Conservation (phyloP, 1,140 invertebrate species). For the Aphis gossypii region DNA sequence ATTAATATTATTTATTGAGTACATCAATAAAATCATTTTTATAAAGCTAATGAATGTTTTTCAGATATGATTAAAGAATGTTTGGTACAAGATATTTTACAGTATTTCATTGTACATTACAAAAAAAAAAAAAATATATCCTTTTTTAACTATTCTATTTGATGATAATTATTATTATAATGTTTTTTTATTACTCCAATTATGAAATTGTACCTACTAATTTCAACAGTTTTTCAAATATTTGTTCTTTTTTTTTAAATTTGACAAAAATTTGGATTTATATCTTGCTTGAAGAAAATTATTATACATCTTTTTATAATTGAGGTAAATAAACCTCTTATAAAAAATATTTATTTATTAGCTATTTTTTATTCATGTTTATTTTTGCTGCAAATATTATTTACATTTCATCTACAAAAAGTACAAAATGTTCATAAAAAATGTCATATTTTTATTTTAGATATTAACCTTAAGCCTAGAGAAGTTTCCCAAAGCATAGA, state of each 20-base stretch:
- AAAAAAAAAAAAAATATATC: slow-evolving; percentile 32
- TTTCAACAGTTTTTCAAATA: background rate
- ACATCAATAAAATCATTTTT: background rate
- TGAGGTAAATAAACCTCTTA: background rate
- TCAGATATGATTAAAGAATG: slow-evolving; percentile 18
- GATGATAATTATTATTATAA: background rate
- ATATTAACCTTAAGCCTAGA: slow-evolving; percentile 27
- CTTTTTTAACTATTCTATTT: slow-evolving; percentile 38
- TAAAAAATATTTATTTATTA: background rate
- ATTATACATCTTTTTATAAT: slow-evolving; percentile 3
- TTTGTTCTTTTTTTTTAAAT: slow-evolving; percentile 2
- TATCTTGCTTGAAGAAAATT: background rate
- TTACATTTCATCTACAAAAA: background rate
- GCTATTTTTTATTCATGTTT: background rate
- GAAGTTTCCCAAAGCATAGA: slow-evolving; percentile 44
- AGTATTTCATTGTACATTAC: slow-evolving; percentile 24
- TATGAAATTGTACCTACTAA: background rate
- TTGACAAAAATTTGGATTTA: background rate
- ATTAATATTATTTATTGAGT: background rate
- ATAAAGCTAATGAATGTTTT: slow-evolving; percentile 26
- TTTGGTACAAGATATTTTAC: slow-evolving; percentile 43
- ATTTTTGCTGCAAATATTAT: background rate
- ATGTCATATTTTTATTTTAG: slow-evolving; percentile 40
- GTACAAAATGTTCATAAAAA: background rate
- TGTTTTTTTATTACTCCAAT: background rate